Conservation (phyloP, 2,797 vertebrate species). For the Spinibarbus caldwelli region DNA sequence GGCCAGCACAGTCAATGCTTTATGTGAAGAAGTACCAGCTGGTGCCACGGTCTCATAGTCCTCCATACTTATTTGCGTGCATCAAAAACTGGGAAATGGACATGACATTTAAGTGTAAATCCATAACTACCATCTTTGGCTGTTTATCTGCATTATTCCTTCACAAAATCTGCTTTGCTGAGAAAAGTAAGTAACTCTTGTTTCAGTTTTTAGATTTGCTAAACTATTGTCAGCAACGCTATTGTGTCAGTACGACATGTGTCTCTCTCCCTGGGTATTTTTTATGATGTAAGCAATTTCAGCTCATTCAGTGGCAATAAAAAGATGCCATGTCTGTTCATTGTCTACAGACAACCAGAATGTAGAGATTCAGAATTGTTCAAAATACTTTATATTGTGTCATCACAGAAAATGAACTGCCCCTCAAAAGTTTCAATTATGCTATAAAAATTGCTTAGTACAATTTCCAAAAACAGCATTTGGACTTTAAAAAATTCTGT, state of each 20-base stretch:
- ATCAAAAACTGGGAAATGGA: conserved; percentile 76
- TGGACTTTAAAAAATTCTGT: not conserved
- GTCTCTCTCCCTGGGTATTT: conserved; percentile 1
- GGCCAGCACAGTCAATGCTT: conserved; percentile 77
- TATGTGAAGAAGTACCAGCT: conserved; percentile 82
- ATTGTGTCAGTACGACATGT: not conserved
- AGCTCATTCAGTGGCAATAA: not conserved
- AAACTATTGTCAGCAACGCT: not conserved
- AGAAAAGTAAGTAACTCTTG: conserved; percentile 75
- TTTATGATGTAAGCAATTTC: not conserved
- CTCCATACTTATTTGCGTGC: conserved; percentile 72
- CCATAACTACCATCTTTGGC: conserved; percentile 65
- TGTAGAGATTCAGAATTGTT: not conserved
- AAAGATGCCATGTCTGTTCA: not conserved
- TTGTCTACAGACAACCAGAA: not conserved
- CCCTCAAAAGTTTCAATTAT: not conserved
- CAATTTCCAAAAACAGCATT: not conserved
- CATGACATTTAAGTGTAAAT: conserved; percentile 65
- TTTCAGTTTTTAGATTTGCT: conserved; percentile 24
- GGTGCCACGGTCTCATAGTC: conserved; percentile 79
- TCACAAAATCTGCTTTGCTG: conserved; percentile 62
- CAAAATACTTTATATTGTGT: not conserved
- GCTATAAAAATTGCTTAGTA: not conserved
- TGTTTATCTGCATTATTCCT: conserved; percentile 64
- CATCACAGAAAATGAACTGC: not conserved